Evolutionary conservation across 2,888 invertebrate species (phyloP).

Genomic region (Adela reaumurella): DNA sequence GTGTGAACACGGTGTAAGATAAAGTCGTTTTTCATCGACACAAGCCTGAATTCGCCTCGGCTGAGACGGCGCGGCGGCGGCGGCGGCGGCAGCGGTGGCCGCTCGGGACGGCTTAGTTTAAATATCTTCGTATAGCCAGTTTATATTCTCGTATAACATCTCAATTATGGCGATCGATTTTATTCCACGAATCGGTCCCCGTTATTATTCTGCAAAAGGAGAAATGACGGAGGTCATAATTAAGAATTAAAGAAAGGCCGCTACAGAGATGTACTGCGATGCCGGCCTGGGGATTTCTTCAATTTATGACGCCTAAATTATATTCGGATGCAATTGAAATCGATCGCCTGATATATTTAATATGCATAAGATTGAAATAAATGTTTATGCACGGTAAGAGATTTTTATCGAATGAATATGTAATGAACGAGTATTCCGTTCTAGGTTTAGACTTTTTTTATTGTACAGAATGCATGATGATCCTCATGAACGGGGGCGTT

Average conservation of each 20-base stretch:
- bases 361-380: too few species aligned
- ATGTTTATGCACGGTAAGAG: too few species aligned
- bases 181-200: conserved; percentile 22
- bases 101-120: conserved; percentile 14
- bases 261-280: conserved; percentile 34
- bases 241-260: conserved; percentile 40
- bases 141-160: too few species aligned
- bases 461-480: too few species aligned
- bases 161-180: conserved; percentile 30
- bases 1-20: background rate
- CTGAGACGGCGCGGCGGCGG: background rate
- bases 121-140: too few species aligned
- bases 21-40: background rate
- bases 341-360: background rate
- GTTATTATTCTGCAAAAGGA: conserved; percentile 30
- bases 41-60: background rate
- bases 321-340: conserved; percentile 32
- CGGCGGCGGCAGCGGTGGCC: too few species aligned
- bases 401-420: too few species aligned
- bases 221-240: conserved; percentile 45
- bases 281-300: conserved; percentile 23
- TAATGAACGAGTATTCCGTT: too few species aligned
- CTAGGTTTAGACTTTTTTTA: too few species aligned
- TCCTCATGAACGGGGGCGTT: too few species aligned
- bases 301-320: conserved; percentile 31